Evolutionary conservation across 1,140 invertebrate species (phyloP), one percentile per base, ranked within the genome.

Genomic region (Trachelipus rathkii): DNA sequence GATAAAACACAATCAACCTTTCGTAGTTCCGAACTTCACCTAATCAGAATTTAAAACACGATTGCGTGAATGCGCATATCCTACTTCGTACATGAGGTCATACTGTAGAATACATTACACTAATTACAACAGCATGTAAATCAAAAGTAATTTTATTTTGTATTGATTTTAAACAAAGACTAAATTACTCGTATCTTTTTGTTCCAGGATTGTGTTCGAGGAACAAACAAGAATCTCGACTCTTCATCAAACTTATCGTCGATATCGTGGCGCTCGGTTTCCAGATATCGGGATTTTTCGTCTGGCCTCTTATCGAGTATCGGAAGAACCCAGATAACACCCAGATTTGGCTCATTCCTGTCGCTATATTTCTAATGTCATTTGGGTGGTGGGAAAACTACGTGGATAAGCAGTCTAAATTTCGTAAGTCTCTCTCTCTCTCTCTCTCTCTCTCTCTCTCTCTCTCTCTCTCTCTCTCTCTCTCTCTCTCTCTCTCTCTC

Each of bases 351-450:
- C 87, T 95, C 9, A 92, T 96, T 73, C 95, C 95, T 0, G 85
- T 94, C 0, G 87, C 93, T 0, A 88, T 95, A 9, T 85, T 97
- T 50, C 89, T 95, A 66, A 91, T 95, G 60, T 97, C 95, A 4
- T 89, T 94, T 44, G 92, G 93, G 33, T 98, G 95, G 93, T 98
- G 96, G 96, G 96, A 98, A 86, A 98, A 98, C 86, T 98, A 94
- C 83, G 93, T 95, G 0, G 92, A 93, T 43, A 89, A 89, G 79
- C 89, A 92, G 74, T 95, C 93, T 79, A 90, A 92, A 0, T 89
- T 95, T 76, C 44, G 80, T 81, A 43, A 79, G 80, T 81, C 11
- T 71, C 23, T 24, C 13, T 13, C 19, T 60, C 19, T 60, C 11
- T 60, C 19, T 60, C 19, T 60, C 19, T 60, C 19, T 33, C 33